Evolutionary conservation across 2,797 vertebrate genomes (phyloP).

Genomic region (Kryptopterus vitreolus): DNA sequence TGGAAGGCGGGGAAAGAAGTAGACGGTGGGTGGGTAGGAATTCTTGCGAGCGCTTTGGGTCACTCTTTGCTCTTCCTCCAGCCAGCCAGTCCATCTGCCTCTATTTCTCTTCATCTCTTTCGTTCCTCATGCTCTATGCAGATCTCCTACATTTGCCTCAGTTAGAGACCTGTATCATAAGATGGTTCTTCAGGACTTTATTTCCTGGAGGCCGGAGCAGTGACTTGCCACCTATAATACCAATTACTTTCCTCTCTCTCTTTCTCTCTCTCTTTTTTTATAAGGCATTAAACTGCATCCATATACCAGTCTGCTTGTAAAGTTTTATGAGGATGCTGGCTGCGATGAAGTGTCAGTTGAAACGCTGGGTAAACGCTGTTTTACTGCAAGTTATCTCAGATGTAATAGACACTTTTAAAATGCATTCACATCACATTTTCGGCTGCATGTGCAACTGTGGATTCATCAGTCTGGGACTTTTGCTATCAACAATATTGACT

Average conservation of each 20-base stretch:
- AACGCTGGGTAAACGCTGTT: neutral
- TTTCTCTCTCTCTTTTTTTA: neutral
- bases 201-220: constrained; percentile 7
- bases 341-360: neutral
- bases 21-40: too few relatives aligned
- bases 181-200: constrained; percentile 18
- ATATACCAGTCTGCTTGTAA: constrained; percentile 40
- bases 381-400: neutral
- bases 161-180: constrained; percentile 1
- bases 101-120: neutral
- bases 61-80: constrained; percentile 35
- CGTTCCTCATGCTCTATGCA: neutral
- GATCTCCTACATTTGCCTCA: neutral
- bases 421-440: neutral
- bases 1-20: constrained; percentile 4
- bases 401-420: neutral
- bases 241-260: constrained; percentile 7
- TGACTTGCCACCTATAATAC: constrained; percentile 21
- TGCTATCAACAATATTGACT: neutral
- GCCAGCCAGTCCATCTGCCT: constrained; percentile 32
- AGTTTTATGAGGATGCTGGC: constrained; percentile 31
- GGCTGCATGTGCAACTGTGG: neutral
- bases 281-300: constrained; percentile 34
- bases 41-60: constrained; percentile 28
- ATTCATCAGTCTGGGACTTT: neutral